Percentiles rank a stretch among this genome's conserved stretches.
Conservation (phyloP, 2,888 invertebrate species). For the Metalampra italica region DNA sequence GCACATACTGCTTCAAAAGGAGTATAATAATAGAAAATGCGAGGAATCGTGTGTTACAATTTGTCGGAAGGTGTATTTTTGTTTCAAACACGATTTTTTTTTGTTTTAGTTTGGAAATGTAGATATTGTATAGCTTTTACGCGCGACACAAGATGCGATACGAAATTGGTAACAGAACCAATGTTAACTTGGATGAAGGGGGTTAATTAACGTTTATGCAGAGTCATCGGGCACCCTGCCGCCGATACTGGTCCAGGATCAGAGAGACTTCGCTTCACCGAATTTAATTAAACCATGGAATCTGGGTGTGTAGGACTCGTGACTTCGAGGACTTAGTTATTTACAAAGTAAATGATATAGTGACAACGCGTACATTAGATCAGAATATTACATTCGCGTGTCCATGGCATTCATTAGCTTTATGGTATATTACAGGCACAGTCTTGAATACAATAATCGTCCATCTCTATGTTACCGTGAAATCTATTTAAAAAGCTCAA, state of each 20-base stretch:
- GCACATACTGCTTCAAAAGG: slow-evolving; percentile 26
- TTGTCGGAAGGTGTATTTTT: background rate
- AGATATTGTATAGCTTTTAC: background rate
- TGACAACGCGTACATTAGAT: no score
- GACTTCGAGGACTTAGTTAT: no score
- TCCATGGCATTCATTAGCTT: no score
- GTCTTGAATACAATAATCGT: no score
- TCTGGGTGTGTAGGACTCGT: background rate
- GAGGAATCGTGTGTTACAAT: no score
- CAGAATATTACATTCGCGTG: no score
- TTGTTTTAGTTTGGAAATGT: background rate
- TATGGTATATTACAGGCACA: no score
- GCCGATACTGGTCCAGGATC: slow-evolving; percentile 35
- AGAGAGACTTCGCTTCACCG: slow-evolving; percentile 32
- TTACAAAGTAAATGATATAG: no score
- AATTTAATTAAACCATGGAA: slow-evolving; percentile 47
- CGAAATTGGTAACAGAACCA: slow-evolving; percentile 13
- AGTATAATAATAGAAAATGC: slow-evolving; percentile 7
- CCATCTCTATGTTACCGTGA: no score
- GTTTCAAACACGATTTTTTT: background rate
- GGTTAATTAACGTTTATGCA: slow-evolving; percentile 61
- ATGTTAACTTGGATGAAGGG: slow-evolving; percentile 42
- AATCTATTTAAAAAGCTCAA: no score
- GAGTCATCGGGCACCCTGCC: slow-evolving; percentile 48
- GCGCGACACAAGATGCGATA: no score